Evolutionary conservation across 1,140 invertebrate species (phyloP).

Genomic region (Anastatus disparis): DNA sequence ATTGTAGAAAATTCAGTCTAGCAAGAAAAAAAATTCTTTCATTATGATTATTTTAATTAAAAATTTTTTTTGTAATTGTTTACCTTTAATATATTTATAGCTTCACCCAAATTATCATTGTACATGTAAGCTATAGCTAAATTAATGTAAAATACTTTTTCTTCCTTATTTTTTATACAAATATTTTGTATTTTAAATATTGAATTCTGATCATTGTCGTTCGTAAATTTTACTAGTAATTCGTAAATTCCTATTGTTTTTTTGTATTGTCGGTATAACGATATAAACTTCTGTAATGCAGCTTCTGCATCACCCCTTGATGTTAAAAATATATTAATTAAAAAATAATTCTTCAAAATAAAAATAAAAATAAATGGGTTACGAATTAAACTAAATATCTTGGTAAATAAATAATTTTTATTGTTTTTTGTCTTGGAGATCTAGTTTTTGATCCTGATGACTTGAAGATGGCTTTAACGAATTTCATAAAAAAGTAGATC

Average conservation of each 20-base stretch:
- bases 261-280: neutral
- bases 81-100: slow-evolving; percentile 6
- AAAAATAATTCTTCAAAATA: neutral
- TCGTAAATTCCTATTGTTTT: neutral
- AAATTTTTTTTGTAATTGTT: too few species aligned
- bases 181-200: neutral
- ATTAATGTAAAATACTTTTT: neutral
- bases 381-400: too few species aligned
- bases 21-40: neutral
- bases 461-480: too few species aligned
- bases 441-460: too few species aligned
- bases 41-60: neutral
- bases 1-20: neutral
- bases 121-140: slow-evolving; percentile 12
- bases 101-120: neutral
- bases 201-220: neutral
- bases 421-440: too few species aligned
- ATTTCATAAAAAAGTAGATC: too few species aligned
- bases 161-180: neutral
- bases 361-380: too few species aligned
- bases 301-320: neutral
- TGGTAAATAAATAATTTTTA: too few species aligned
- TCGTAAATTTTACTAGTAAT: neutral
- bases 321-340: neutral
- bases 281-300: slow-evolving; percentile 4